Conservation (phyloP, 2,888 invertebrate species). For the Crepidodera aurea region DNA sequence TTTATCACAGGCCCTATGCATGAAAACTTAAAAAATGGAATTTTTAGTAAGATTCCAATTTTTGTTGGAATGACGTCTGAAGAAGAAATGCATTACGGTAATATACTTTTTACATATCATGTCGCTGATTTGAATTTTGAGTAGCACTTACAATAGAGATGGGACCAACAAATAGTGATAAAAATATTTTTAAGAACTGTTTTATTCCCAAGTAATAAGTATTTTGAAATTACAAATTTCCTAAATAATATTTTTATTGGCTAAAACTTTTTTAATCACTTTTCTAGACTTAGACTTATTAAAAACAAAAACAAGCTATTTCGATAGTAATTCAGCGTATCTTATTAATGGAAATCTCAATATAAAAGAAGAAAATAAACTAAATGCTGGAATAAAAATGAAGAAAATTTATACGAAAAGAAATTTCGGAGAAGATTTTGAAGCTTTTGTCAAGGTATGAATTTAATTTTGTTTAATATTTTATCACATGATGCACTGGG, state of each 20-base stretch:
- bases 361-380: conserved; percentile 11
- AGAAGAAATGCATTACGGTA: conserved; percentile 14
- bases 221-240: no score
- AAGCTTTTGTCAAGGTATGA: conserved; percentile 15
- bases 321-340: background rate
- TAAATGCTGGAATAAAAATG: conserved; percentile 1
- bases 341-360: conserved; percentile 23
- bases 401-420: conserved; percentile 18
- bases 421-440: conserved; percentile 14
- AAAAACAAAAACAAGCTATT: conserved; percentile 4
- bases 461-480: no score
- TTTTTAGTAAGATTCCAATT: conserved; percentile 7
- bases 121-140: no score
- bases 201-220: no score
- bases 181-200: no score
- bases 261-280: no score
- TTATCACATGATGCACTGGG: no score
- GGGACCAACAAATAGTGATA: no score
- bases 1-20: background rate
- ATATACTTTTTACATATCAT: no score
- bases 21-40: background rate
- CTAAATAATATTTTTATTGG: no score
- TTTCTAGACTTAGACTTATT: background rate
- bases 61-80: conserved; percentile 23
- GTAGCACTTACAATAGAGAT: no score